Conservation (phyloP, 2,888 invertebrate genomes). For the Diabrotica balteata region DNA sequence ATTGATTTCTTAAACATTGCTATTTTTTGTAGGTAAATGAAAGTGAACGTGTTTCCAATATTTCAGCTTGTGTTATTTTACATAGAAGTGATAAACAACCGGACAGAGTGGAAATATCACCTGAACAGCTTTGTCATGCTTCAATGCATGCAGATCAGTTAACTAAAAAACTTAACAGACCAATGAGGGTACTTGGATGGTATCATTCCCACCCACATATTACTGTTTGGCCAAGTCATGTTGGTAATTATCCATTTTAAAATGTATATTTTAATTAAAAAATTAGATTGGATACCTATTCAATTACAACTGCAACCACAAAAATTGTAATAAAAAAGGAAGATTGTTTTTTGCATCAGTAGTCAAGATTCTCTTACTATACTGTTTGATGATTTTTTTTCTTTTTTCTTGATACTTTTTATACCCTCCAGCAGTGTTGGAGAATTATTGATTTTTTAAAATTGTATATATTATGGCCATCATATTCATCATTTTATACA, state of each 20-base stretch:
- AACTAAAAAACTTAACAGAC: slow-evolving; percentile 67
- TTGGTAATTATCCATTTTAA: slow-evolving; percentile 66
- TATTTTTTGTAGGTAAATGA: slow-evolving; percentile 64
- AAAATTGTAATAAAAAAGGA: too few species aligned
- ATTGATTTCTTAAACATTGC: background rate
- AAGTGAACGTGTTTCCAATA: slow-evolving; percentile 68
- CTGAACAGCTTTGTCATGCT: slow-evolving; percentile 80
- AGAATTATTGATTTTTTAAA: too few species aligned
- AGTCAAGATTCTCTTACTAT: too few species aligned
- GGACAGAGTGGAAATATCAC: slow-evolving; percentile 85
- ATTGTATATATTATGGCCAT: too few species aligned
- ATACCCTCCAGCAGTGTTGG: too few species aligned
- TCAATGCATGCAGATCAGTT: slow-evolving; percentile 72
- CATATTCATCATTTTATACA: too few species aligned
- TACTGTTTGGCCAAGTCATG: slow-evolving; percentile 87
- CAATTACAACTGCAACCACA: too few species aligned
- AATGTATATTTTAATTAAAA: too few species aligned
- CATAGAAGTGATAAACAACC: slow-evolving; percentile 81
- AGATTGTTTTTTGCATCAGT: too few species aligned
- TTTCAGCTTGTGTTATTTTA: slow-evolving; percentile 78
- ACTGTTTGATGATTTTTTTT: too few species aligned
- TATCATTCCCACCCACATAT: slow-evolving; percentile 92
- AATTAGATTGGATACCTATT: too few species aligned
- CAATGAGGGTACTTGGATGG: slow-evolving; percentile 84
- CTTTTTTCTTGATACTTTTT: too few species aligned